A percentile compares a stretch with the other conserved stretches of the same genome.
Evolutionary conservation across 2,797 vertebrate species (phyloP).

Genomic region (Spea hammondii): DNA sequence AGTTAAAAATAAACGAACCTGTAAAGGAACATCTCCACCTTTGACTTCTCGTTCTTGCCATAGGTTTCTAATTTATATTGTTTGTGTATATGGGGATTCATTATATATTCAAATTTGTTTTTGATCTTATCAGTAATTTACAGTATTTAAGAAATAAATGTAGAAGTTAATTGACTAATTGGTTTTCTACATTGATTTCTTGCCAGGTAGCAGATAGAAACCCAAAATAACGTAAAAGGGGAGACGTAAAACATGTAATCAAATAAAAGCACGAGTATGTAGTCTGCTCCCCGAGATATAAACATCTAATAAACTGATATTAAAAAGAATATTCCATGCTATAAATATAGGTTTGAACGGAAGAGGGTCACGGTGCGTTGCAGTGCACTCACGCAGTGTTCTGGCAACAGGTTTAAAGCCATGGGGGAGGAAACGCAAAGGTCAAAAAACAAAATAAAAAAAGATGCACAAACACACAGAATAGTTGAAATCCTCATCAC

Average conservation of each 20-base stretch:
- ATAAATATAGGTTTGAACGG: slow-evolving; percentile 6
- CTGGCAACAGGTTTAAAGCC: slow-evolving; percentile 38
- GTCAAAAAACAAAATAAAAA: slow-evolving; percentile 32
- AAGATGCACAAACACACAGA: neutral
- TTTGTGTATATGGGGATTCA: too few species aligned
- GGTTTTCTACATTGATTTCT: neutral
- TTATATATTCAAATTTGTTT: too few species aligned
- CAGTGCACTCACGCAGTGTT: slow-evolving; percentile 13
- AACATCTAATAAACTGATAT: slow-evolving; percentile 10
- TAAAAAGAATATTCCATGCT: slow-evolving; percentile 10
- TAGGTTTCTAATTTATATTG: too few species aligned
- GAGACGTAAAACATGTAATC: neutral
- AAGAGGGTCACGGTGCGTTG: neutral
- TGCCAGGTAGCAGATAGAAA: neutral
- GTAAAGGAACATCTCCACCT: too few species aligned
- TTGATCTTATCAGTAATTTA: too few species aligned
- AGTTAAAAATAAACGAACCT: too few species aligned
- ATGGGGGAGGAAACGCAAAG: slow-evolving; percentile 25
- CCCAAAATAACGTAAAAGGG: neutral
- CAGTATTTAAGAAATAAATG: too few species aligned
- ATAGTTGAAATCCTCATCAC: slow-evolving; percentile 44
- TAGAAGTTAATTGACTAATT: too few species aligned
- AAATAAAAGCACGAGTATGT: neutral
- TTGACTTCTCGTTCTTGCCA: too few species aligned
- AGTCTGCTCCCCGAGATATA: neutral